A percentile compares a stretch with the other conserved stretches of the same genome.
Conservation (phyloP, 2,797 vertebrate species). For the Cyclopterus lumpus region DNA sequence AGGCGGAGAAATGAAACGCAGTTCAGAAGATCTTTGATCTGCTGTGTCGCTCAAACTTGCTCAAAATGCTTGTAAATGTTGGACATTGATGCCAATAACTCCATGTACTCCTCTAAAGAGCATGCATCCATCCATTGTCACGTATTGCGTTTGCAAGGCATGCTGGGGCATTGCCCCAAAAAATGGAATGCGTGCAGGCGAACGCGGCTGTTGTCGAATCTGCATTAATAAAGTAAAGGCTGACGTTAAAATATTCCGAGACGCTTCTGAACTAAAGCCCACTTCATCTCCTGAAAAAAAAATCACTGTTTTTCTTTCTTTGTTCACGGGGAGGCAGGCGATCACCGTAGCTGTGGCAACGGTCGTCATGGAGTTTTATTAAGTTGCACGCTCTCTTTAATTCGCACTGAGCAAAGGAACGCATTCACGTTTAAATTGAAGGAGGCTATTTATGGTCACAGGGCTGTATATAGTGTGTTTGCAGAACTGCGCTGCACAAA, state of each 20-base stretch:
- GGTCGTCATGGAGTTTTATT: constrained; percentile 19
- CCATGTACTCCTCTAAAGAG: no score
- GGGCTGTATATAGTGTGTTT: constrained; percentile 2
- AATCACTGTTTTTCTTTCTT: no score
- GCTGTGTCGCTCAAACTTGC: background rate
- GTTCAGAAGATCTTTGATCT: background rate
- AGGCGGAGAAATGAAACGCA: background rate
- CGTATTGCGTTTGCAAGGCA: background rate
- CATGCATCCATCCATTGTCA: constrained; percentile 9
- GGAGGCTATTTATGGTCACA: background rate
- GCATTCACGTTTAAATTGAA: constrained; percentile 5
- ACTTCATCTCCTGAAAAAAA: no score
- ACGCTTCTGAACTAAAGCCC: no score
- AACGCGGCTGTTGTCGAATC: background rate
- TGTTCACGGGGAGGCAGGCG: background rate
- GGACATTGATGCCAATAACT: background rate
- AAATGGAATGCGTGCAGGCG: background rate
- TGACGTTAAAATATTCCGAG: background rate
- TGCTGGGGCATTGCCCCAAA: constrained; percentile 1
- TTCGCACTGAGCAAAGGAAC: constrained; percentile 24
- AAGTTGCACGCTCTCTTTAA: constrained; percentile 11
- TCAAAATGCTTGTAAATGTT: background rate
- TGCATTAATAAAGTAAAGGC: background rate
- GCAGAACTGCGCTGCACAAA: background rate
- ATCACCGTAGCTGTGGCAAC: constrained; percentile 15